Evolutionary conservation across 2,113 vertebrate species (phyloP).

Genomic region (Podocnemis expansa): DNA sequence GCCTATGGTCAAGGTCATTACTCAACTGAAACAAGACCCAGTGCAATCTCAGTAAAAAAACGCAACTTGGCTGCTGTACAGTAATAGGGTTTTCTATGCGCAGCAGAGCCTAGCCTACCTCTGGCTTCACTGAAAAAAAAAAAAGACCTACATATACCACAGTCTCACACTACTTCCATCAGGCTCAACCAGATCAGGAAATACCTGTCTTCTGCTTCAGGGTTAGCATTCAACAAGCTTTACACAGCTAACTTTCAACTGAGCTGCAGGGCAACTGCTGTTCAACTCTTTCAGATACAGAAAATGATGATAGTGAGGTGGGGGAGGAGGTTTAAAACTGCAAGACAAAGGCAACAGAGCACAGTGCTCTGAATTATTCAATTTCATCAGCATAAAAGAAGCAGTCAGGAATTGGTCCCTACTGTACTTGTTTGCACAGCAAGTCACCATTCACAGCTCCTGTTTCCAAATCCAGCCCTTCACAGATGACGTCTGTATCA

Average conservation of each 20-base stretch:
- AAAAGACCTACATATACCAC: not conserved
- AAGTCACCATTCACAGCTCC: not conserved
- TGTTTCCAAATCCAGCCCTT: not conserved
- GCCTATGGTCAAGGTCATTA: conserved; percentile 31
- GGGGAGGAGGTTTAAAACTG: not conserved
- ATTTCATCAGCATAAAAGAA: not conserved
- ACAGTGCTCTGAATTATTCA: not conserved
- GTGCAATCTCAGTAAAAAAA: conserved; percentile 23
- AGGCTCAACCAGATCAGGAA: not conserved
- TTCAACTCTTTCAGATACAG: not conserved
- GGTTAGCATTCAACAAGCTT: not conserved
- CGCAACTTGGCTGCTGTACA: conserved; percentile 9
- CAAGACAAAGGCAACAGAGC: not conserved
- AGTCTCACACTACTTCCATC: not conserved
- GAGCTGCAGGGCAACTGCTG: not conserved
- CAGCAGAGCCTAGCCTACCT: conserved; percentile 43
- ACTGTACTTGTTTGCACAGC: not conserved
- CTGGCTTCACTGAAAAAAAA: conserved; percentile 23
- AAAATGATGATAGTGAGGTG: not conserved
- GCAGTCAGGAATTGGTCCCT: not conserved
- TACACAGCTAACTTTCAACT: conserved; percentile 11
- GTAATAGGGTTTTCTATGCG: conserved; percentile 25
- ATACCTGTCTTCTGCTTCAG: conserved; percentile 11
- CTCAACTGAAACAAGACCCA: conserved; percentile 18
- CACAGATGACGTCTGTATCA: not conserved